phyloP scores from a whole-genome alignment of 1,140 invertebrate species.

The Gonatopus flavifemur region DNA sequence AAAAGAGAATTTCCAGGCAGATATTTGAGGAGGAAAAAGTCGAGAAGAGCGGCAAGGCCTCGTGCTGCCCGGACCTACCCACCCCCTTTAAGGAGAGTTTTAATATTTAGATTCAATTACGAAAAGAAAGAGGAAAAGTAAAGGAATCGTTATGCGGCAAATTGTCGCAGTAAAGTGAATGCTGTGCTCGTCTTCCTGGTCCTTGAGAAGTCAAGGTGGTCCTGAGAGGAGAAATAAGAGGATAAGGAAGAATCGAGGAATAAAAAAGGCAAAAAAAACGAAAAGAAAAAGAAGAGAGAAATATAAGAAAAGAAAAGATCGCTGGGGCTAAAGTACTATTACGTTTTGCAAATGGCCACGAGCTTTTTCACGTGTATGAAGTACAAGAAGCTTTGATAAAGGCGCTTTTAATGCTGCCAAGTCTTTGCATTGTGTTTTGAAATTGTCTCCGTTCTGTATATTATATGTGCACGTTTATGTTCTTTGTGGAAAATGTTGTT shows the following conservation, averaged over 20 bases:
- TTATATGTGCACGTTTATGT: no score
- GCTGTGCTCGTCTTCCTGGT: neutral
- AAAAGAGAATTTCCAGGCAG: constrained; percentile 37
- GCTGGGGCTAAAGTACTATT: constrained; percentile 8
- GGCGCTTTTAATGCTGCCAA: no score
- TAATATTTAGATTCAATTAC: constrained; percentile 57
- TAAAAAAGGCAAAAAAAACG: constrained; percentile 1
- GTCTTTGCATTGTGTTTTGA: no score
- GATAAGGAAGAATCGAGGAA: neutral
- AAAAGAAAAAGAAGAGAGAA: constrained; percentile 1
- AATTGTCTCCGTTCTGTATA: no score
- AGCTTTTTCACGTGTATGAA: no score
- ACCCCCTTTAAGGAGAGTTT: no score
- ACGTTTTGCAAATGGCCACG: constrained; percentile 16
- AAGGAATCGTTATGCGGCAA: constrained; percentile 47
- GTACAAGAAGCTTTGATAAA: no score
- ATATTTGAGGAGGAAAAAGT: constrained; percentile 32
- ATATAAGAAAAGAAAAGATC: neutral
- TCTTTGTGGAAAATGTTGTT: no score
- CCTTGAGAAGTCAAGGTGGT: neutral
- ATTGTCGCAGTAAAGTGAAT: constrained; percentile 36
- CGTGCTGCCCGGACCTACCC: no score
- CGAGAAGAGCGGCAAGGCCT: constrained; percentile 41
- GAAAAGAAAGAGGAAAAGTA: constrained; percentile 41
- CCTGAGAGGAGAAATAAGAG: no score